A percentile compares a stretch with the other conserved stretches of the same genome.
Conservation (phyloP, 2,888 invertebrate species). For the Drosophila longiperda region DNA sequence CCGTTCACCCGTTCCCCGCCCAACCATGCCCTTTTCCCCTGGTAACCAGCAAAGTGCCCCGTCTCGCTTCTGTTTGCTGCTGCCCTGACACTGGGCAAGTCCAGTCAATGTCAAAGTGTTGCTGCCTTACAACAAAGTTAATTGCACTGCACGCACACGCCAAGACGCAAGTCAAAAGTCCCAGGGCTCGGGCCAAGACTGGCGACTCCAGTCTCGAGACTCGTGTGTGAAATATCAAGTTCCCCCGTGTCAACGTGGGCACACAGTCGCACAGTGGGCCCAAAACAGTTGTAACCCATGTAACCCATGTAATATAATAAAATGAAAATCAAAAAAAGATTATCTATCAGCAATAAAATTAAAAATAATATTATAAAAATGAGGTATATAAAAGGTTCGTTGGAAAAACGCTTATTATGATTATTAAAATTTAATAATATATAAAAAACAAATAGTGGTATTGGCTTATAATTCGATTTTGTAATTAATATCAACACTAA, state of each 20-base stretch:
- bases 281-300: too few relatives aligned
- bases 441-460: too few relatives aligned
- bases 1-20: neutral
- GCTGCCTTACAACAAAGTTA: conserved; percentile 78
- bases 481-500: too few relatives aligned
- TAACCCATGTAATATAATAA: too few relatives aligned
- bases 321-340: too few relatives aligned
- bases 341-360: neutral
- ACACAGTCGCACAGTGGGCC: conserved; percentile 42
- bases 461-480: too few relatives aligned
- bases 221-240: conserved; percentile 79
- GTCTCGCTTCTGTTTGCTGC: neutral
- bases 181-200: conserved; percentile 36
- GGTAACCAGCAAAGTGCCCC: neutral
- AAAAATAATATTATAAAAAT: too few relatives aligned
- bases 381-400: neutral
- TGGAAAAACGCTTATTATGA: neutral
- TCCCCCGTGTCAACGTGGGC: conserved; percentile 65
- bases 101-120: conserved; percentile 76
- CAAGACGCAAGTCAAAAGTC: conserved; percentile 44
- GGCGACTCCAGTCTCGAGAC: conserved; percentile 46
- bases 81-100: conserved; percentile 26
- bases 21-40: neutral
- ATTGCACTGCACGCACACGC: conserved; percentile 80
- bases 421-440: neutral